These are phyloP conservation scores for Andrena praecox DNA, from an alignment of 2,888 invertebrate genomes.

Conservation along the genomic window DNA sequence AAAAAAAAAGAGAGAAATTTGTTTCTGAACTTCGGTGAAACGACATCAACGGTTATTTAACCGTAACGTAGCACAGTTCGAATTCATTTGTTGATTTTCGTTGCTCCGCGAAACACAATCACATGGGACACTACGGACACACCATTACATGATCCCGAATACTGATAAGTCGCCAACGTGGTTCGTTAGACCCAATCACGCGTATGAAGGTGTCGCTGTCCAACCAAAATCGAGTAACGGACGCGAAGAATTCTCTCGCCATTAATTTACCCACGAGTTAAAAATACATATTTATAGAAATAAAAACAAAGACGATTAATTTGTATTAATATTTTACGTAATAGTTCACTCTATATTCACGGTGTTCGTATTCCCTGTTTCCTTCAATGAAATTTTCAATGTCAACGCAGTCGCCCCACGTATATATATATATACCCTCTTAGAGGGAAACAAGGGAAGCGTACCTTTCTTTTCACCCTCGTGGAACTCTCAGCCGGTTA, in stretches of 20 bases:
- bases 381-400: not conserved
- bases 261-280: no score
- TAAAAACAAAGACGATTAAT: no score
- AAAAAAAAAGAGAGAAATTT: not conserved
- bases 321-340: no score
- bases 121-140: not conserved
- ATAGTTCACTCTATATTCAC: no score
- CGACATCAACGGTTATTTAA: not conserved
- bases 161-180: not conserved
- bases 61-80: not conserved
- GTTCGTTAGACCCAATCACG: slow-evolving; percentile 9
- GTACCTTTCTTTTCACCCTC: slow-evolving; percentile 27
- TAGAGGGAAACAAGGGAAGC: not conserved
- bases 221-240: not conserved
- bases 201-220: not conserved
- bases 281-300: not conserved
- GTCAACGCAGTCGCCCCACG: no score
- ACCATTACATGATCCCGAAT: slow-evolving; percentile 9
- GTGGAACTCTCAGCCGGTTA: not conserved
- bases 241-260: not conserved
- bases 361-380: not conserved
- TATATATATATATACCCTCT: no score
- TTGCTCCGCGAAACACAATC: not conserved
- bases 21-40: not conserved
- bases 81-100: not conserved